A percentile compares a stretch with the other conserved stretches of the same genome.
Conservation (phyloP, 2,113 vertebrate genomes). For the Neodontobutis hainanensis region DNA sequence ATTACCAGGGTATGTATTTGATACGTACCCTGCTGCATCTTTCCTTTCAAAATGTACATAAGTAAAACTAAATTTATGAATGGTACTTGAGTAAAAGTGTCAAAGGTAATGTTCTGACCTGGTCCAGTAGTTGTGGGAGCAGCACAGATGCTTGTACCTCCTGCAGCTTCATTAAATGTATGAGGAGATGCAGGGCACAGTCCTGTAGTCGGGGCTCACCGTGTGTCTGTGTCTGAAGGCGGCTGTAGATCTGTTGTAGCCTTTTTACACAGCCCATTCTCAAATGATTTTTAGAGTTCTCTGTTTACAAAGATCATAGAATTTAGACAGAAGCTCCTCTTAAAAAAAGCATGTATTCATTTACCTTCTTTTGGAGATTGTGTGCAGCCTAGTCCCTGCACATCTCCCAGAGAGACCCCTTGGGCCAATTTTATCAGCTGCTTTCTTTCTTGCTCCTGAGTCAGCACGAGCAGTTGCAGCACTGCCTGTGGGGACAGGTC, state of each 20-base stretch:
- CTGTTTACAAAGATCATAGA: conserved; percentile 25
- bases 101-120: conserved; percentile 47
- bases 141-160: conserved; percentile 50
- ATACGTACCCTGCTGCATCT: no score
- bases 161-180: conserved; percentile 61
- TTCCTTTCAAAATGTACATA: not conserved
- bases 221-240: conserved; percentile 23
- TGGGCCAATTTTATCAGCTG: conserved; percentile 66
- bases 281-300: conserved; percentile 29
- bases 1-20: no score
- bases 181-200: conserved; percentile 56
- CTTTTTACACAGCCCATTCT: conserved; percentile 50
- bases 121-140: conserved; percentile 37
- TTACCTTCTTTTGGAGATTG: conserved; percentile 38
- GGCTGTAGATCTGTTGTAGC: conserved; percentile 53
- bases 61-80: no score
- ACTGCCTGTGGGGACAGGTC: conserved; percentile 51
- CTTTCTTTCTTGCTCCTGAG: conserved; percentile 75
- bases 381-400: conserved; percentile 41
- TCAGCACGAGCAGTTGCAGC: conserved; percentile 71
- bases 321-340: not conserved
- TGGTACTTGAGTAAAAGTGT: not conserved
- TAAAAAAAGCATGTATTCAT: not conserved
- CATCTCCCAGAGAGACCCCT: conserved; percentile 59
- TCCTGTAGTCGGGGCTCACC: conserved; percentile 29